phyloP scores from a whole-genome alignment of 2,888 invertebrate species.

The Myathropa florea region DNA sequence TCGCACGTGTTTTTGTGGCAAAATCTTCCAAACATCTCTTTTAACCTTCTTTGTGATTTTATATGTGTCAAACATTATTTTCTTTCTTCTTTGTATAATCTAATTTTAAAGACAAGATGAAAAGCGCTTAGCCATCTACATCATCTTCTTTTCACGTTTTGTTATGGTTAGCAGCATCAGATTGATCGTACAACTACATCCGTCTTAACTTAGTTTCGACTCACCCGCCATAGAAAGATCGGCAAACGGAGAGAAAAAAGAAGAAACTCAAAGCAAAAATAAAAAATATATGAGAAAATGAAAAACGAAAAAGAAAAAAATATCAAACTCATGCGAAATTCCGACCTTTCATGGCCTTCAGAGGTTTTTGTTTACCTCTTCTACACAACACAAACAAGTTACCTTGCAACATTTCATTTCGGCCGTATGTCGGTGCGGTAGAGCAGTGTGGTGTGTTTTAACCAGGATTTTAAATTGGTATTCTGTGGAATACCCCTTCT shows the following conservation, averaged over 20 bases:
- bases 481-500: constrained; percentile 21
- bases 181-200: constrained; percentile 9
- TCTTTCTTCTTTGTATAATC: neutral
- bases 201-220: neutral
- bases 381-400: constrained; percentile 29
- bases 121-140: constrained; percentile 8
- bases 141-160: constrained; percentile 38
- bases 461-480: constrained; percentile 40
- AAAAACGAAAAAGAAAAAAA: constrained; percentile 4
- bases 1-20: neutral
- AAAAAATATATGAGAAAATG: neutral
- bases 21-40: neutral
- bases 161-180: constrained; percentile 47
- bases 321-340: constrained; percentile 46
- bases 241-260: neutral
- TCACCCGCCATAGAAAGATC: constrained; percentile 19
- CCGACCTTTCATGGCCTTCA: constrained; percentile 69
- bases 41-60: neutral
- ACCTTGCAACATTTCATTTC: constrained; percentile 44
- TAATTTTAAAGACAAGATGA: neutral
- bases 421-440: neutral
- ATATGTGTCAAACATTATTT: neutral
- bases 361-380: constrained; percentile 62
- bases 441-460: constrained; percentile 6
- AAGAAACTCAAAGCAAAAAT: constrained; percentile 23